Percentiles rank a stretch among this genome's conserved stretches.
Conservation (phyloP, 2,113 vertebrate species). For the human region DNA sequence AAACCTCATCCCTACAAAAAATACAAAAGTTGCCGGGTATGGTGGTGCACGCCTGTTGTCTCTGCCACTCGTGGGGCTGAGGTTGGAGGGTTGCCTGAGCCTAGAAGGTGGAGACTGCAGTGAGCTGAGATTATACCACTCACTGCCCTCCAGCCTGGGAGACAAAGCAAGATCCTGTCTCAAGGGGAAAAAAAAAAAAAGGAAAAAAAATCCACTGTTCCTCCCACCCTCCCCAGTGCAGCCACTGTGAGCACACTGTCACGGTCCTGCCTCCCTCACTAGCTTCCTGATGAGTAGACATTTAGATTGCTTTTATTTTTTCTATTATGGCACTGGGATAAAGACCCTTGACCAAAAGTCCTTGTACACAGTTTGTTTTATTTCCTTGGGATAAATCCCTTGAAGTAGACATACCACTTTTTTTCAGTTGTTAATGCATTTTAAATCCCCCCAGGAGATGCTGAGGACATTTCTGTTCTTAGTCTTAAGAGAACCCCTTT, state of each 20-base stretch:
- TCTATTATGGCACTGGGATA: background rate
- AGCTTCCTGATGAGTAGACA: background rate
- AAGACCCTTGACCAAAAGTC: background rate
- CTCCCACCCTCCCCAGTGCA: accelerated
- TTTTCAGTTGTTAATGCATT: background rate
- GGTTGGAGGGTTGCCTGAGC: background rate
- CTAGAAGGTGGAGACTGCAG: background rate
- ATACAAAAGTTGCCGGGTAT: background rate
- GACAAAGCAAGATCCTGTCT: background rate
- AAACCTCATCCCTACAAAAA: background rate
- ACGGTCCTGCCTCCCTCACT: background rate
- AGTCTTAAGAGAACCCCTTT: background rate
- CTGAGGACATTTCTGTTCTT: background rate
- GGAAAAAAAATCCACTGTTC: accelerated
- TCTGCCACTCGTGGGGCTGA: background rate
- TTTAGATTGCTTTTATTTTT: background rate
- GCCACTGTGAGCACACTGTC: accelerated
- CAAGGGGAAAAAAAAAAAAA: background rate
- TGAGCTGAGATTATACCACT: background rate
- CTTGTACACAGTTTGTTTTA: background rate
- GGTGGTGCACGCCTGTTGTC: background rate
- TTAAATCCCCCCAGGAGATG: background rate
- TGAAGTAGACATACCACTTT: background rate
- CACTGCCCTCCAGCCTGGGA: background rate
- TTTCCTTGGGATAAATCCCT: background rate